Percentiles rank a stretch among this genome's conserved stretches.
phyloP scores from a whole-genome alignment of 1,140 invertebrate genomes.

The Chymomyza costata region DNA sequence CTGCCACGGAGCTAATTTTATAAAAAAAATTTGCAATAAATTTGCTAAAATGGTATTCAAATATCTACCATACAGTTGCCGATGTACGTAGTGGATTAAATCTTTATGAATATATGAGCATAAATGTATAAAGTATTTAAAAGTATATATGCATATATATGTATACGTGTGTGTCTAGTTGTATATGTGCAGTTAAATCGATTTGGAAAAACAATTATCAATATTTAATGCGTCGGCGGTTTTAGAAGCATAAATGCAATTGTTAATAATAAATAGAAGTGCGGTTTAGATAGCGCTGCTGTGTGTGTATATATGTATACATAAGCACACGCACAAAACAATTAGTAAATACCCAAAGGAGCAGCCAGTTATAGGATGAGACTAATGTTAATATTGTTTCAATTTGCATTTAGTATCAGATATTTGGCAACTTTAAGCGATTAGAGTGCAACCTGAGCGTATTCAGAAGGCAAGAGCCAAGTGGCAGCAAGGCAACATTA shows the following conservation, averaged over 20 bases:
- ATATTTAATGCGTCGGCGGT: conserved; percentile 62
- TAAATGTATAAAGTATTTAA: conserved; percentile 10
- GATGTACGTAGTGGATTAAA: conserved; percentile 41
- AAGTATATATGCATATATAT: conserved; percentile 20
- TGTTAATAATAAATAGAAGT: conserved; percentile 60
- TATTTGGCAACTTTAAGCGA: conserved; percentile 24
- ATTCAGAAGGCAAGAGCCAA: conserved; percentile 31
- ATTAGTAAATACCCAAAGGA: no score
- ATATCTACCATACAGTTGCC: neutral
- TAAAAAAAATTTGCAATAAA: conserved; percentile 16
- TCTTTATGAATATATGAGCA: conserved; percentile 45
- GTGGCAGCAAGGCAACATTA: conserved; percentile 27
- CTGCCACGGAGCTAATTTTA: conserved; percentile 27
- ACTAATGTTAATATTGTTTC: no score
- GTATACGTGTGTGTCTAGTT: conserved; percentile 2
- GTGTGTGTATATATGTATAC: conserved; percentile 1
- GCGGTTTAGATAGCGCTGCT: conserved; percentile 43
- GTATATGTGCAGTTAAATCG: conserved; percentile 1
- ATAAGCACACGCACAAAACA: neutral
- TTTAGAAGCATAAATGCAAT: conserved; percentile 39
- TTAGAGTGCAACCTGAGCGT: conserved; percentile 17
- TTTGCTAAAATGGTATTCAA: conserved; percentile 15
- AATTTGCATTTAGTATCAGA: neutral
- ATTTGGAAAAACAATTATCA: conserved; percentile 63
- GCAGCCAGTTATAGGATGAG: no score